phyloP scores from a whole-genome alignment of 2,888 invertebrate species.

The Macrophya alboannulata region DNA sequence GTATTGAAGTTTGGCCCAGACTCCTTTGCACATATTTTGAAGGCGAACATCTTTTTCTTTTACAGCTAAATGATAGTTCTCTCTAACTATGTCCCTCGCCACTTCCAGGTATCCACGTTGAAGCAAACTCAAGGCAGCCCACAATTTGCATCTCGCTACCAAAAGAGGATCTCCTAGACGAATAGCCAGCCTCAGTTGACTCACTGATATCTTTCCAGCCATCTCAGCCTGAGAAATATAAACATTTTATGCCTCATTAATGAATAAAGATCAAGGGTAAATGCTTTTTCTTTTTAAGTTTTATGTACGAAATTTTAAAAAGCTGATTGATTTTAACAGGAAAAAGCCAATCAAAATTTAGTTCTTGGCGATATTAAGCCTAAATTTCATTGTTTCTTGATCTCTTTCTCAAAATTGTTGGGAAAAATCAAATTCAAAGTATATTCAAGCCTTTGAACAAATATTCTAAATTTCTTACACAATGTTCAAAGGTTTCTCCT shows the following conservation, averaged over 20 bases:
- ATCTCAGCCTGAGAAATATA: conserved; percentile 87
- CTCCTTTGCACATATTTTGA: conserved; percentile 91
- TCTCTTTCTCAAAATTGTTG: background rate
- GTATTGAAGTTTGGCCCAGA: conserved; percentile 92
- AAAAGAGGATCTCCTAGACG: conserved; percentile 91
- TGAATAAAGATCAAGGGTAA: conserved; percentile 55
- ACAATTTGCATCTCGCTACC: conserved; percentile 92
- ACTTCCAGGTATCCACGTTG: conserved; percentile 88
- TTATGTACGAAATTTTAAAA: background rate
- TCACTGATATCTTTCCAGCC: conserved; percentile 93
- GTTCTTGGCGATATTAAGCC: background rate
- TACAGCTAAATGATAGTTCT: conserved; percentile 81
- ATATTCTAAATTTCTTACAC: conserved; percentile 82
- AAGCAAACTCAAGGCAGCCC: conserved; percentile 92
- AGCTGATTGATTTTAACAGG: background rate
- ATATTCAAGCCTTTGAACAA: background rate
- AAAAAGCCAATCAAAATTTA: no score
- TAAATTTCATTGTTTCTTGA: background rate
- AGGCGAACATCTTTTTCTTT: conserved; percentile 84
- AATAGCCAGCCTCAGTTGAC: conserved; percentile 91
- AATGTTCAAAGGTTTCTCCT: conserved; percentile 92
- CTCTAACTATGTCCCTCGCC: conserved; percentile 84
- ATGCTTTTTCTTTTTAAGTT: background rate
- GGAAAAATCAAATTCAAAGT: background rate
- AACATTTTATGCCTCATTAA: background rate